phyloP scores from a whole-genome alignment of 1,140 invertebrate species.

The Trypoxylus dichotomus region DNA sequence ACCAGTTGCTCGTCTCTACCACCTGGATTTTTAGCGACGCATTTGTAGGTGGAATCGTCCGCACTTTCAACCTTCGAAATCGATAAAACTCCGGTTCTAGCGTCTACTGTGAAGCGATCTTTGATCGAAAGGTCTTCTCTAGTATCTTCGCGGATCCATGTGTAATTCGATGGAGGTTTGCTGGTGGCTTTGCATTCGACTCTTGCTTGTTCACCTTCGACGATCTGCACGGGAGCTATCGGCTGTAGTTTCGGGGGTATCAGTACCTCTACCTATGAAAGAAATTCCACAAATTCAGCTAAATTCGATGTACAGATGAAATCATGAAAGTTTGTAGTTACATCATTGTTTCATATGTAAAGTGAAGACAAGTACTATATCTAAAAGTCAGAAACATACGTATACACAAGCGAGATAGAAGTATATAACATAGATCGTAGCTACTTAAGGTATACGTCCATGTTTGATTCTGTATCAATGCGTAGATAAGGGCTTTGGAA shows the following conservation, averaged over 20 bases:
- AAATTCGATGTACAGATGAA: too few relatives aligned
- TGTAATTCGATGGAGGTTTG: constrained; percentile 78
- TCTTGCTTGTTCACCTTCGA: constrained; percentile 75
- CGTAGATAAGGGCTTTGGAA: too few relatives aligned
- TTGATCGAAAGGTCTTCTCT: constrained; percentile 67
- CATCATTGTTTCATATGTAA: too few relatives aligned
- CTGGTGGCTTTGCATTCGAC: constrained; percentile 77
- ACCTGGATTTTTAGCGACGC: constrained; percentile 79
- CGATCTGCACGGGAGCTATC: constrained; percentile 63
- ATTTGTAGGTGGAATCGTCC: constrained; percentile 80
- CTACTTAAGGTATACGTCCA: too few relatives aligned
- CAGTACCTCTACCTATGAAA: constrained; percentile 65
- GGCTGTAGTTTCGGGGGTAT: constrained; percentile 71
- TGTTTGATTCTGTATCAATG: too few relatives aligned
- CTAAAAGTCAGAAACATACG: too few relatives aligned
- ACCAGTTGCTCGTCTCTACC: constrained; percentile 66
- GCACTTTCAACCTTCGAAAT: constrained; percentile 76
- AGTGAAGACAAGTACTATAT: too few relatives aligned
- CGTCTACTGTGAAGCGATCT: constrained; percentile 75
- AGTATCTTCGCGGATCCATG: constrained; percentile 74
- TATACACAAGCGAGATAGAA: too few relatives aligned
- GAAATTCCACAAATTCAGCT: background rate
- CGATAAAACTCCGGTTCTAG: constrained; percentile 66
- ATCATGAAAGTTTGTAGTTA: background rate
- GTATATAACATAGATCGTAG: too few relatives aligned